phyloP scores from a whole-genome alignment of 2,888 invertebrate species.

The Dicycla oo region DNA sequence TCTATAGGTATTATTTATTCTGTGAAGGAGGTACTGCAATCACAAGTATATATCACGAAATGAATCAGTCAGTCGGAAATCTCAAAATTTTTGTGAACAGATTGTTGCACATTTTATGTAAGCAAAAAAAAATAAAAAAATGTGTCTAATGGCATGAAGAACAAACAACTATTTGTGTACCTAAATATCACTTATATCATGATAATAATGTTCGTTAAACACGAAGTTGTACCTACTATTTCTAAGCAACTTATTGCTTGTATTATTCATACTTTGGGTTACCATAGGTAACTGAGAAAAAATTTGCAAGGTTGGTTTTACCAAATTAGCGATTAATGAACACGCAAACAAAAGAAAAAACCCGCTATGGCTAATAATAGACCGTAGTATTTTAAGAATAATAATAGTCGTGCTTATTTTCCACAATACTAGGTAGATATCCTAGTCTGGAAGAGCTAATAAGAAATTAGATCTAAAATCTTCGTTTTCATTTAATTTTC shows the following conservation, averaged over 20 bases:
- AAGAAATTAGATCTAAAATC: not conserved
- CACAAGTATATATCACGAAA: not conserved
- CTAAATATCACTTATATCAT: no score
- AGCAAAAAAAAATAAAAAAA: not conserved
- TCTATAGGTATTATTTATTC: not conserved
- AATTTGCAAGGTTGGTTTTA: not conserved
- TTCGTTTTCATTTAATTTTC: not conserved
- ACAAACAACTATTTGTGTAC: no score
- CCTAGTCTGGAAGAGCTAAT: not conserved
- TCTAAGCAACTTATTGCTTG: not conserved
- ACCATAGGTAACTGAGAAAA: not conserved
- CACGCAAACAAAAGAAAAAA: not conserved
- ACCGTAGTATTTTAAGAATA: not conserved
- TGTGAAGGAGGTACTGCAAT: not conserved
- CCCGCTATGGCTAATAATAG: not conserved
- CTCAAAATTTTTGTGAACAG: not conserved
- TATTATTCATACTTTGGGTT: not conserved
- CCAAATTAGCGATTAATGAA: not conserved
- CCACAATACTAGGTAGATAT: no score
- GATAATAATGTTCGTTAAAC: no score
- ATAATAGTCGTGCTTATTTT: not conserved
- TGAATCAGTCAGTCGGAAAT: not conserved
- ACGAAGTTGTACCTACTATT: not conserved
- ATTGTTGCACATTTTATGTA: not conserved
- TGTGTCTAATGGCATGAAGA: not conserved